phyloP scores from a whole-genome alignment of 2,113 vertebrate genomes.

The Perca schrenkii region DNA sequence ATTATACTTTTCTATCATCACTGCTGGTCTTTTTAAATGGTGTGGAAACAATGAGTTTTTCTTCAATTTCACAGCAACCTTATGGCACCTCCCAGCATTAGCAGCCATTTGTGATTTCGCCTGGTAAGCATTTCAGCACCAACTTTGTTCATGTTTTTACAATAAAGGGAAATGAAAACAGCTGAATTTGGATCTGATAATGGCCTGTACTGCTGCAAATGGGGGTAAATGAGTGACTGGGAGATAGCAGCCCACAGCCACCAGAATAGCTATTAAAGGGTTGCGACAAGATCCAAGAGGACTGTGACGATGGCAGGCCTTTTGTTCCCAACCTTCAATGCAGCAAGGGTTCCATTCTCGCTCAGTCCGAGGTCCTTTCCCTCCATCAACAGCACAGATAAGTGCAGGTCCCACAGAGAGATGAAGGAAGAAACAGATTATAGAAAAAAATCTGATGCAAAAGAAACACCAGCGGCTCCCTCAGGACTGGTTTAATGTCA shows the following conservation, averaged over 20 bases:
- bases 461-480: constrained; percentile 57
- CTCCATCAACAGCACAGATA: constrained; percentile 70
- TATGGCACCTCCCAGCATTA: constrained; percentile 32
- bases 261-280: constrained; percentile 54
- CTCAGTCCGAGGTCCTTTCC: constrained; percentile 50
- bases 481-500: constrained; percentile 65
- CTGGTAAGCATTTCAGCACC: constrained; percentile 47
- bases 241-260: constrained; percentile 50
- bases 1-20: constrained; percentile 42
- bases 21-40: constrained; percentile 53
- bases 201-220: constrained; percentile 42
- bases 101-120: constrained; percentile 52
- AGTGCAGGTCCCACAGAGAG: constrained; percentile 71
- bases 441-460: constrained; percentile 71
- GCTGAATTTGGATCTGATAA: constrained; percentile 70
- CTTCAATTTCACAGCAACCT: constrained; percentile 42
- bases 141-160: constrained; percentile 50
- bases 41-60: constrained; percentile 59
- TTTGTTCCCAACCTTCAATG: constrained; percentile 70
- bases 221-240: constrained; percentile 50
- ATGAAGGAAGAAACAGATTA: constrained; percentile 74
- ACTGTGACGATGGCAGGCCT: constrained; percentile 52
- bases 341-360: constrained; percentile 54
- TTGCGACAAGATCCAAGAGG: constrained; percentile 44
- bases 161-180: constrained; percentile 65